Evolutionary conservation across 2,888 invertebrate species (phyloP).

Genomic region (Uloborus plumipes): DNA sequence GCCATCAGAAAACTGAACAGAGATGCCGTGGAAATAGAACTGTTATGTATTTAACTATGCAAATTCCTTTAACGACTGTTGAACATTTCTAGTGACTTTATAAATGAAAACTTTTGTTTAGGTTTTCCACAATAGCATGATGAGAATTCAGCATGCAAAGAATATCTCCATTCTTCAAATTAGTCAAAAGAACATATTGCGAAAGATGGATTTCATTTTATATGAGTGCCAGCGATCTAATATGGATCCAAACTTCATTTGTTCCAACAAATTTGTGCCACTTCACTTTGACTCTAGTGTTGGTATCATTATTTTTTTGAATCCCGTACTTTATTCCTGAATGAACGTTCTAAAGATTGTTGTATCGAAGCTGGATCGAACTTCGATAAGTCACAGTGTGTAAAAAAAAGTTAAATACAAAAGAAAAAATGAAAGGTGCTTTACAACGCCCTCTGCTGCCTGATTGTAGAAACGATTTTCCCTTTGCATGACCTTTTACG

Average conservation of each 20-base stretch:
- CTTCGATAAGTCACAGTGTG: background rate
- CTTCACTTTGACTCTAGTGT: slow-evolving; percentile 45
- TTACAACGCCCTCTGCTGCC: slow-evolving; percentile 60
- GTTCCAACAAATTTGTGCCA: slow-evolving; percentile 58
- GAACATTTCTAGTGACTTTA: slow-evolving; percentile 36
- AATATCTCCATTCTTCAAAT: too few species aligned
- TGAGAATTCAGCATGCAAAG: too few species aligned
- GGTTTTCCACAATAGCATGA: too few species aligned
- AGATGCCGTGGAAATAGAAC: slow-evolving; percentile 49
- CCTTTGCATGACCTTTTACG: slow-evolving; percentile 60
- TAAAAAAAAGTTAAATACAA: slow-evolving; percentile 30
- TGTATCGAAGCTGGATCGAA: slow-evolving; percentile 11
- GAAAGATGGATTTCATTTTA: too few species aligned
- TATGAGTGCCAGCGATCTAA: slow-evolving; percentile 24
- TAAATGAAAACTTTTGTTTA: slow-evolving; percentile 15
- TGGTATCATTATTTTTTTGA: slow-evolving; percentile 26
- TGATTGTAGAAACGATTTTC: slow-evolving; percentile 50
- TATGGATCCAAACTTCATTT: slow-evolving; percentile 28
- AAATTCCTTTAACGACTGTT: slow-evolving; percentile 61
- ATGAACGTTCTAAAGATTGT: slow-evolving; percentile 17
- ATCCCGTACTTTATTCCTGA: slow-evolving; percentile 26
- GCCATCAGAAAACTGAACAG: slow-evolving; percentile 27
- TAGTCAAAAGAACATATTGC: too few species aligned
- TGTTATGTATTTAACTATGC: slow-evolving; percentile 63
- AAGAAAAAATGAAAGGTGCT: slow-evolving; percentile 58